Evolutionary conservation across 2,113 vertebrate genomes (phyloP), one percentile per base, ranked within the genome.

Genomic region (Microtus ochrogaster): DNA sequence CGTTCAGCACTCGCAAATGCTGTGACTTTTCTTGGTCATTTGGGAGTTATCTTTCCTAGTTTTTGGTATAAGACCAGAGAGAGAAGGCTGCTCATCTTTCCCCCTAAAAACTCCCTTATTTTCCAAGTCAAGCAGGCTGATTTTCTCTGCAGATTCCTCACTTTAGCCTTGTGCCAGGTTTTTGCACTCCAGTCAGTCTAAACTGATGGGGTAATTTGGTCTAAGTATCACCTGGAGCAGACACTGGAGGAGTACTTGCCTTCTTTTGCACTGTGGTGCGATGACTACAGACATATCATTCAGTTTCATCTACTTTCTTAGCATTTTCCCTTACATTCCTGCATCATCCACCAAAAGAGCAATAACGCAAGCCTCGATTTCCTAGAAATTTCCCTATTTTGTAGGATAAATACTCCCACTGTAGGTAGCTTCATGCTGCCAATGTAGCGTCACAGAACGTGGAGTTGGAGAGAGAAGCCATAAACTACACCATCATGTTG

Each of bases 291-390:
- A 66, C 26, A 5, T 11, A 16, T 28, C 55, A 81, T 89, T 82
- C 52, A 73, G 41, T 41, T 81, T 47, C 47, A 73, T 58, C 82
- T 92, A 19, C 66, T 89, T 96, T 36, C 39, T 61, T 61, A 63
- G 41, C n/a, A n/a, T 89, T 93, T 95, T 74, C n/a, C 44, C 70
- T 90, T 11, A 1, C 39, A 55, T 82, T 94, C 28, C 52, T 86
- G 12, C 61, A 52, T 74, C 63, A 89, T 52, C 63, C 14, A 5
- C 84, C 61, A 76, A 39, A n/a, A 70, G 81, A 87, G 26, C 90
- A 74, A 24, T 61, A 63, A 47, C 63, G 49, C 52, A 16, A 93
- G 39, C 55, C 21, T 77, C 6, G 7, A 36, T 30, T 78, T 84
- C 44, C 39, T 30, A 39, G 36, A 44, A 44, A 36, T 92, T 90